phyloP scores from a whole-genome alignment of 92 coral and sea anemone genomes.

The Porites evermanni region DNA sequence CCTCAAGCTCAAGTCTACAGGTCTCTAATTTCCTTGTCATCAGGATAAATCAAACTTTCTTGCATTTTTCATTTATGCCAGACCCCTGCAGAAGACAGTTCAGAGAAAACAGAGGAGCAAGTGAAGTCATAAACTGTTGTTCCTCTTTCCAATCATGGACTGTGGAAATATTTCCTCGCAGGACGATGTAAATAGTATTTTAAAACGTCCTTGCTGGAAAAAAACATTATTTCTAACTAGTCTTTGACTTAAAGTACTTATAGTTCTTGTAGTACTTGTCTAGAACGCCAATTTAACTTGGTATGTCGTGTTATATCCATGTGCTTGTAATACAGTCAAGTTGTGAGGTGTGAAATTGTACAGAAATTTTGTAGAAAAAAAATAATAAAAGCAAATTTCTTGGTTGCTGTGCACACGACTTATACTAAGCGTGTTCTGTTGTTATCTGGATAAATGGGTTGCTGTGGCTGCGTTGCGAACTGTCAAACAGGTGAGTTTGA shows the following conservation, averaged over 20 bases:
- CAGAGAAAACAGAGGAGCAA: constrained; percentile 27
- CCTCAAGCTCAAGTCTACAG: too few relatives aligned
- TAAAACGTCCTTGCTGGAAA: background rate
- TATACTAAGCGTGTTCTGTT: too few relatives aligned
- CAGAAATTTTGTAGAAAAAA: constrained; percentile 18
- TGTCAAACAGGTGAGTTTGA: too few relatives aligned
- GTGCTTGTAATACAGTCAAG: background rate
- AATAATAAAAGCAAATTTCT: background rate
- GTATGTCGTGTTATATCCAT: background rate
- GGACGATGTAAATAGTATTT: constrained; percentile 24
- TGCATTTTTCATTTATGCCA: background rate
- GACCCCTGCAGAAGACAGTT: constrained; percentile 5
- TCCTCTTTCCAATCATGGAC: background rate
- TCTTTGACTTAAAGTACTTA: too few relatives aligned
- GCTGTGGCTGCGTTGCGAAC: too few relatives aligned
- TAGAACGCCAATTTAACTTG: background rate
- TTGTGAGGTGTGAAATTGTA: constrained; percentile 11
- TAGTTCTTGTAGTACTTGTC: background rate
- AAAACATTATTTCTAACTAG: background rate
- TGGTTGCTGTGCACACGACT: too few relatives aligned
- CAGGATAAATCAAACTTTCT: background rate
- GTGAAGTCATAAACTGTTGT: constrained; percentile 3
- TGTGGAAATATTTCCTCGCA: background rate
- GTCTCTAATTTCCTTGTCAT: background rate
- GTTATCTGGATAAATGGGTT: too few relatives aligned